Conservation (phyloP, 37 sponge, comb jelly and placozoan genomes). For the Hexactinellida sp. region DNA sequence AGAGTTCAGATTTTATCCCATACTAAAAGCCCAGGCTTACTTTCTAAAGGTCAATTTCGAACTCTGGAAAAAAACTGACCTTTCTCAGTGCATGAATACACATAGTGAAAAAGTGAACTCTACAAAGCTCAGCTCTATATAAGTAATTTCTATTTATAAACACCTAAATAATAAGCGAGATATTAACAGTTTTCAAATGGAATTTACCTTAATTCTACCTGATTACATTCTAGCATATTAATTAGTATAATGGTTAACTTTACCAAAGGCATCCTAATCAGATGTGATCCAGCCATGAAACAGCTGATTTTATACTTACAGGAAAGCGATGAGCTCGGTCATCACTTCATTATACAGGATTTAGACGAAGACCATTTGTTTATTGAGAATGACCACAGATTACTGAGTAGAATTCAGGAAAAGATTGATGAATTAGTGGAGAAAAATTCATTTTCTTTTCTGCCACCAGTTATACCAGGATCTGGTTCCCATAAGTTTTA, state of each 20-base stretch:
- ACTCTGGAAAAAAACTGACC: no score
- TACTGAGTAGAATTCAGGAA: neutral
- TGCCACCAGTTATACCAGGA: neutral
- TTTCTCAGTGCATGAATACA: no score
- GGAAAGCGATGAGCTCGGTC: neutral
- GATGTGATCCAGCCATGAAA: slow-evolving; percentile 12
- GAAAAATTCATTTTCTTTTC: neutral
- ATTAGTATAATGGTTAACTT: neutral
- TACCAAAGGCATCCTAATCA: neutral
- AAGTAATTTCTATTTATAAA: no score
- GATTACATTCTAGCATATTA: neutral
- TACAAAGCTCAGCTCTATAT: no score
- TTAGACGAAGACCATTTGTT: neutral
- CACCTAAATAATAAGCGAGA: no score
- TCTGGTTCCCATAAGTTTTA: neutral
- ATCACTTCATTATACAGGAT: neutral
- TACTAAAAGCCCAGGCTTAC: no score
- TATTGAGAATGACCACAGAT: neutral
- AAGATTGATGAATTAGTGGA: neutral
- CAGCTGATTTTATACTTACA: neutral
- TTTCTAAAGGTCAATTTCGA: no score
- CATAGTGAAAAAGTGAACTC: no score
- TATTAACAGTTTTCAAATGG: no score
- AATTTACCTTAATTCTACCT: no score
- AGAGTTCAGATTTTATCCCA: no score